Percentiles rank a stretch among this genome's conserved stretches.
phyloP scores from a whole-genome alignment of 1,140 invertebrate genomes.

The Glossosoma conforme region DNA sequence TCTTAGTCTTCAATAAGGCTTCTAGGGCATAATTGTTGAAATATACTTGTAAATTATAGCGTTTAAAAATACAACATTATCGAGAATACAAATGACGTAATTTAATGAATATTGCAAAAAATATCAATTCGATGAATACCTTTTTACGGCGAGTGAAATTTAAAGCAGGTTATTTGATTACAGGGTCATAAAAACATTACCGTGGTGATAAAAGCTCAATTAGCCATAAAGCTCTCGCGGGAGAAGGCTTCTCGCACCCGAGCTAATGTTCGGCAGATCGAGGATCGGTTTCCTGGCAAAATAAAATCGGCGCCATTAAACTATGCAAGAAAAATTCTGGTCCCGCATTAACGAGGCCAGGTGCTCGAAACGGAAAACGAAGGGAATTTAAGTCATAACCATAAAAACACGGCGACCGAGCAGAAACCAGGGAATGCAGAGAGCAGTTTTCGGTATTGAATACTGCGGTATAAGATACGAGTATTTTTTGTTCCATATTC shows the following conservation, averaged over 20 bases:
- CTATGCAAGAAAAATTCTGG: conserved; percentile 11
- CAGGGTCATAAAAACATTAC: conserved; percentile 8
- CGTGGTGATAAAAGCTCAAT: conserved; percentile 9
- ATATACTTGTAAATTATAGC: no score
- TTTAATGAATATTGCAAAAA: no score
- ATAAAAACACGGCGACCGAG: conserved; percentile 14
- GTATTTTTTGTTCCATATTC: no score
- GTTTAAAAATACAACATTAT: no score
- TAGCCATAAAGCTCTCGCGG: not conserved
- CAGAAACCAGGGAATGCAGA: no score
- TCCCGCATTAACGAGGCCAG: conserved; percentile 23
- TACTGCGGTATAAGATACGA: no score
- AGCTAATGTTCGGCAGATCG: conserved; percentile 5
- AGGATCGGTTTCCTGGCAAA: not conserved
- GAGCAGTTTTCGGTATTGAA: no score
- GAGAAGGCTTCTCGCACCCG: not conserved
- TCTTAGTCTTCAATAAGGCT: no score
- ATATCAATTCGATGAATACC: no score
- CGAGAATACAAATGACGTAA: no score
- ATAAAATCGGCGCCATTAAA: conserved; percentile 17
- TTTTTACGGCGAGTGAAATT: no score
- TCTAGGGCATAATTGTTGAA: no score
- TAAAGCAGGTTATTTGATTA: conserved; percentile 3
- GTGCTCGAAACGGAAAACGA: conserved; percentile 8
- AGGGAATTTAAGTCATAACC: conserved; percentile 24